Percentiles rank a stretch among this genome's conserved stretches.
Evolutionary conservation across 1,140 invertebrate species (phyloP).

Genomic region (Aplysia californica): DNA sequence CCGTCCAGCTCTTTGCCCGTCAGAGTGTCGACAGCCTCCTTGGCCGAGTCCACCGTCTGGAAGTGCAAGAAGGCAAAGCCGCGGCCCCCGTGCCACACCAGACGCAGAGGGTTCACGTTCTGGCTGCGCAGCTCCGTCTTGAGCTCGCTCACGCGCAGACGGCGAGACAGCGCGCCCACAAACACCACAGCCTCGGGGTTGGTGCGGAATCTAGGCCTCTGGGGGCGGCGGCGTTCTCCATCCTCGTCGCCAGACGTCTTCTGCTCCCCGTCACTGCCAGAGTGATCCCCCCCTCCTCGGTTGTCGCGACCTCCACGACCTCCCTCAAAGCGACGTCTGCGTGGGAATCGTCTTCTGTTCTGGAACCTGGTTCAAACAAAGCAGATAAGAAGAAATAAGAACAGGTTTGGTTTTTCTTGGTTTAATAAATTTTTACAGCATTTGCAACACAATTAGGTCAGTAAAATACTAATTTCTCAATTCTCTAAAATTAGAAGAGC

Average conservation of each 20-base stretch:
- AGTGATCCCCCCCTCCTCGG: slow-evolving; percentile 19
- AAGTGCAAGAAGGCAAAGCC: slow-evolving; percentile 60
- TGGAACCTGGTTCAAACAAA: too few species aligned
- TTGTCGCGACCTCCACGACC: slow-evolving; percentile 4
- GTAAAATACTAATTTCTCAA: too few species aligned
- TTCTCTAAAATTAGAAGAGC: too few species aligned
- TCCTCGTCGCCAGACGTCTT: slow-evolving; percentile 14
- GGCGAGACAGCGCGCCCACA: slow-evolving; percentile 54
- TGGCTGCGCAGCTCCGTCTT: slow-evolving; percentile 50
- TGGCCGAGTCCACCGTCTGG: slow-evolving; percentile 44
- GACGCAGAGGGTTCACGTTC: slow-evolving; percentile 56
- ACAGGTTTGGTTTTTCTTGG: too few species aligned
- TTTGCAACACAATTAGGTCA: too few species aligned
- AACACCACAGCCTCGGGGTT: slow-evolving; percentile 46
- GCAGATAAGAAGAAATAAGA: too few species aligned
- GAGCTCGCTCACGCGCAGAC: slow-evolving; percentile 54
- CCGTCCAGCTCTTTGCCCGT: slow-evolving; percentile 49
- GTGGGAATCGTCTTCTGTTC: too few species aligned
- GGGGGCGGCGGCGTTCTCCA: slow-evolving; percentile 29
- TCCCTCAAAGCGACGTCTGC: slow-evolving; percentile 10
- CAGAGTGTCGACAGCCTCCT: slow-evolving; percentile 46
- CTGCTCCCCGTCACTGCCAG: slow-evolving; percentile 30
- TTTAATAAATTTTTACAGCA: too few species aligned
- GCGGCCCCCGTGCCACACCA: slow-evolving; percentile 54
- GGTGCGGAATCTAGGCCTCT: slow-evolving; percentile 35